Percentiles rank a stretch among this genome's conserved stretches.
Evolutionary conservation across 2,113 vertebrate genomes (phyloP).

Genomic region (Atractosteus spatula): DNA sequence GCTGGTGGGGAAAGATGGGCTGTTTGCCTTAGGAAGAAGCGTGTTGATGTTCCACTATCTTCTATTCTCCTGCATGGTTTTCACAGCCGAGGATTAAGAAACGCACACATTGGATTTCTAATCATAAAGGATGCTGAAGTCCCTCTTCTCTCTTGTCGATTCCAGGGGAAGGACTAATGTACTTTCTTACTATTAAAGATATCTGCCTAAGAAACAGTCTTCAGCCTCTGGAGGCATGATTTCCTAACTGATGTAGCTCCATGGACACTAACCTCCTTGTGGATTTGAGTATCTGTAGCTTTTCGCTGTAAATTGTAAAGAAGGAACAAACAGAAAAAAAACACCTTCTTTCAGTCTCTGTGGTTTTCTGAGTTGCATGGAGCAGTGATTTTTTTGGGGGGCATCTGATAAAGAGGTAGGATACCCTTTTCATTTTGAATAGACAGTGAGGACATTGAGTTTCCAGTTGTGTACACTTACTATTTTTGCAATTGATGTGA

Average conservation of each 20-base stretch:
- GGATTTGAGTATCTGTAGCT: slow-evolving; percentile 30
- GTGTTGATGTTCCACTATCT: slow-evolving; percentile 39
- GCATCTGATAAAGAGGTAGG: slow-evolving; percentile 52
- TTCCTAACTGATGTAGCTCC: slow-evolving; percentile 19
- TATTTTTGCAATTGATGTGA: no score
- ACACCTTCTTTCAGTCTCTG: slow-evolving; percentile 29
- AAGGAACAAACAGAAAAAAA: slow-evolving; percentile 11
- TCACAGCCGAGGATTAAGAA: slow-evolving; percentile 16
- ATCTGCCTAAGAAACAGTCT: slow-evolving; percentile 7
- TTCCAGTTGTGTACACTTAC: no score
- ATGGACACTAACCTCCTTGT: slow-evolving; percentile 32
- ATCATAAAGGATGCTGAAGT: slow-evolving; percentile 39
- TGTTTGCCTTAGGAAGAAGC: slow-evolving; percentile 34
- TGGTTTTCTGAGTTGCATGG: slow-evolving; percentile 46
- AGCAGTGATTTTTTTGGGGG: slow-evolving; percentile 40
- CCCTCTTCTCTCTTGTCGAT: slow-evolving; percentile 15
- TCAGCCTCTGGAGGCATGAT: slow-evolving; percentile 23
- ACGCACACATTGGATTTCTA: slow-evolving; percentile 18
- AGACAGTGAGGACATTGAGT: no score
- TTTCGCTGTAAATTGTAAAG: slow-evolving; percentile 14
- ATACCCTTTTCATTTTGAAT: neutral
- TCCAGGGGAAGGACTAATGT: slow-evolving; percentile 25
- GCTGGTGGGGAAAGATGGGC: slow-evolving; percentile 26
- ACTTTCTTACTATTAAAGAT: slow-evolving; percentile 20
- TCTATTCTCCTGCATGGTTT: slow-evolving; percentile 18